Base-by-base conservation (phyloP, 2,888 invertebrate genomes). In the Cremastinae sp. region DNA sequence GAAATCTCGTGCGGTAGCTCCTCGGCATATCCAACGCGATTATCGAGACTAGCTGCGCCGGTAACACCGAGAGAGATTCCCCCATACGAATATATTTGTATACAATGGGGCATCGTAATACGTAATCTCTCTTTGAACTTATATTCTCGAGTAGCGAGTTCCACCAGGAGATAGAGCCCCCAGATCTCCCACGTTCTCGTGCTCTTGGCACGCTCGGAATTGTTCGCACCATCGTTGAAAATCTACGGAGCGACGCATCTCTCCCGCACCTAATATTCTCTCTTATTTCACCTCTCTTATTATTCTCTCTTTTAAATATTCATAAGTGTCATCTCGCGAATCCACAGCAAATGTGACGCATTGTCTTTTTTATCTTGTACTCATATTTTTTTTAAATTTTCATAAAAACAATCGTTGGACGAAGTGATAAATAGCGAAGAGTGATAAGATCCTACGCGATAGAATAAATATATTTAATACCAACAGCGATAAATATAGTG, bases 41-140 rank as follows among this genome's bases (percentile, higher is more conserved):
- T 71, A 66, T 53, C 56, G 28, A 59, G 55, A 22, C 59, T 56
- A 45, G 65, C 65, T 56, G 62, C 35, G 22, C 69, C 65, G 65
- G 69, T 74, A 1, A 16, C 16, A 3, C 9, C 16, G 43, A 43
- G 14, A 14, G 43, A 43, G 14, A 14, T 43, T 14, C 43, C 51
- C 43, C 37, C 2, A 16, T 18, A 39, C 49, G 22, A 10, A 58
- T 83, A 85, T 86, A 87, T 88, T 88, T 88, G 88, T 88, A 88
- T 88, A 88, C 88, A 88, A 88, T 88, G 86, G 88, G 82, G 83
- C 85, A 88, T 87, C 87, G 85, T 87, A 87, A 87, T 87, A 85
- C 85, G 83, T 85, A 87, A 88, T 87, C 85, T 85, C 83, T 82
- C 28, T 28, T 28, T 28, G 83, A 82, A 85, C 83, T 51, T 35